Base-by-base conservation (phyloP, 2,888 invertebrate species). In the Phalangium opilio region DNA sequence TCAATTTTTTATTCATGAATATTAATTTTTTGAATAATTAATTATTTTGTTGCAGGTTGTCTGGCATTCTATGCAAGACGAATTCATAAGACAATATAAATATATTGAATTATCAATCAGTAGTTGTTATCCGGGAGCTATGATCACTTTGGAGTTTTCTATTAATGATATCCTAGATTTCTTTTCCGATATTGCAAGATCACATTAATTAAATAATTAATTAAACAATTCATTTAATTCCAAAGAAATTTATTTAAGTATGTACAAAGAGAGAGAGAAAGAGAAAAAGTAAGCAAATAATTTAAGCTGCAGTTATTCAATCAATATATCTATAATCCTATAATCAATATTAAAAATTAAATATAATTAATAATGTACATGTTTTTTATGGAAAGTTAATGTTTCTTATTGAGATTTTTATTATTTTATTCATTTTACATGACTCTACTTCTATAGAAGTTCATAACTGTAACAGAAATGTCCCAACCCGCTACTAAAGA, bases 41-140 rank as follows among this genome's bases (percentile, higher is more conserved):
- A n/a, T n/a, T n/a, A n/a, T n/a, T n/a, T n/a, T n/a, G 62, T 61
- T 61, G 7, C 70, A 85, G 78, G 96, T 98, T 44, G 96, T 98
- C 49, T 98, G 98, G 98, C 78, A 90, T 64, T 87, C 91, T 60
- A 95, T 98, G 95, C 95, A 96, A 73, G 90, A 95, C 67, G 95
- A 96, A 73, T 96, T 98, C 69, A 84, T 98, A 59, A 81, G 83
- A 58, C 96, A 96, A 67, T 90, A 95, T 69, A 87, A 85, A 66
- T 78, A 82, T 59, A 78, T 95, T 58, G 89, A 93, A 70, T 83
- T 84, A 58, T 75, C 91, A 58, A 87, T 96, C 62, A 84, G 84
- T 61, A 79, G 87, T 58, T 96, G 95, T 70, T 96, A 96, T 73
- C 90, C 93, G 12, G 93, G 87, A 55, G 84, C 93, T 41, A 87